phyloP scores from a whole-genome alignment of 2,797 vertebrate species.

The Peromyscus aztecus region DNA sequence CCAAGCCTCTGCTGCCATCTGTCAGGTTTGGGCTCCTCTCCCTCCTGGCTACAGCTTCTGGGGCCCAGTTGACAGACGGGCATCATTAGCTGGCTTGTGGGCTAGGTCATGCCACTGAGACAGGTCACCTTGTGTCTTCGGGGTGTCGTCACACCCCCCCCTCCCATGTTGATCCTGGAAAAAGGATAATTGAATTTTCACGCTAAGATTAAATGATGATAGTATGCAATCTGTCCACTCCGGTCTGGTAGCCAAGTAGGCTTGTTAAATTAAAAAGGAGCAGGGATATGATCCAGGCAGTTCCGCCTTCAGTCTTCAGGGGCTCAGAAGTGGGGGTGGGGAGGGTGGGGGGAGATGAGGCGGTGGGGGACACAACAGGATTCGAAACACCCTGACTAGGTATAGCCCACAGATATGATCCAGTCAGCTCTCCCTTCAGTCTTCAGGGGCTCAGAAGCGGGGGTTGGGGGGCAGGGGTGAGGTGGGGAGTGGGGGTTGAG shows the following conservation, averaged over 20 bases:
- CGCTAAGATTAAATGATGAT: conserved; percentile 77
- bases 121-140: conserved; percentile 79
- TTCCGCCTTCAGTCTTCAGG: conserved; percentile 8
- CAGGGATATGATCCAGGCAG: background rate
- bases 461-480: background rate
- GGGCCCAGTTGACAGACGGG: conserved; percentile 73
- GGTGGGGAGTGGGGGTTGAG: too few species aligned
- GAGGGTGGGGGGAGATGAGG: too few species aligned
- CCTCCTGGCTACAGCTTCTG: background rate
- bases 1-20: conserved; percentile 65
- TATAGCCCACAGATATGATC: background rate
- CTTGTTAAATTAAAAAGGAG: conserved; percentile 71
- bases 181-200: conserved; percentile 79
- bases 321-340: background rate
- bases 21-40: conserved; percentile 48
- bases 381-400: too few species aligned
- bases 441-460: background rate
- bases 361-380: background rate
- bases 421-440: conserved; percentile 13
- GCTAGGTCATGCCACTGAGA: conserved; percentile 70
- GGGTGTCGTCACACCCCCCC: conserved; percentile 46
- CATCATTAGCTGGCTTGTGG: conserved; percentile 70
- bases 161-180: conserved; percentile 67
- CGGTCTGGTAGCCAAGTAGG: conserved; percentile 67
- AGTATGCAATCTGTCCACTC: conserved; percentile 78